phyloP scores from a whole-genome alignment of 2,797 vertebrate genomes.

The Phataginus tetradactyla region DNA sequence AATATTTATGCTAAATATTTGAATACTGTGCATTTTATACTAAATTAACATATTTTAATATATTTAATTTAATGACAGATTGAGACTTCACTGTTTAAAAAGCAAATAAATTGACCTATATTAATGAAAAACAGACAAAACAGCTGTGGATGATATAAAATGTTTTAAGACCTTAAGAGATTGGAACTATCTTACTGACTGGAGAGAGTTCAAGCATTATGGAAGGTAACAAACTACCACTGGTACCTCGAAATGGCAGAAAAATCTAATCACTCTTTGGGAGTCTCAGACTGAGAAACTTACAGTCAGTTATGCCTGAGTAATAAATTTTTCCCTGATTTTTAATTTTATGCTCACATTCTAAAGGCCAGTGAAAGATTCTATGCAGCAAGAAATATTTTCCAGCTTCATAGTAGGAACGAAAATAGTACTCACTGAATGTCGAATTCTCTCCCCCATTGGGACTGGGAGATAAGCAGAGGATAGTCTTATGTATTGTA shows the following conservation, averaged over 20 bases:
- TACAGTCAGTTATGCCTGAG: background rate
- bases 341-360: background rate
- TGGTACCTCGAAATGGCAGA: background rate
- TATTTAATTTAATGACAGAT: background rate
- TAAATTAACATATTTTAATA: background rate
- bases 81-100: background rate
- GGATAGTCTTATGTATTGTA: background rate
- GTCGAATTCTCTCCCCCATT: background rate
- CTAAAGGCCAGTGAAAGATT: background rate
- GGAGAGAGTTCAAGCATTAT: background rate
- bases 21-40: background rate
- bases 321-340: background rate
- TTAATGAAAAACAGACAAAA: background rate
- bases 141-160: background rate
- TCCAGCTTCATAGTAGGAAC: background rate
- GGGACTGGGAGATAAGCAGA: background rate
- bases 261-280: background rate
- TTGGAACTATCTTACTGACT: background rate
- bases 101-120: background rate
- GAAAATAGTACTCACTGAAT: constrained; percentile 50
- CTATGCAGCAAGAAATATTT: background rate
- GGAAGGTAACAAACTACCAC: background rate
- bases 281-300: background rate
- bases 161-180: background rate
- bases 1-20: background rate